Evolutionary conservation across 2,113 vertebrate species (phyloP).

Genomic region (Arothron firmamentum): DNA sequence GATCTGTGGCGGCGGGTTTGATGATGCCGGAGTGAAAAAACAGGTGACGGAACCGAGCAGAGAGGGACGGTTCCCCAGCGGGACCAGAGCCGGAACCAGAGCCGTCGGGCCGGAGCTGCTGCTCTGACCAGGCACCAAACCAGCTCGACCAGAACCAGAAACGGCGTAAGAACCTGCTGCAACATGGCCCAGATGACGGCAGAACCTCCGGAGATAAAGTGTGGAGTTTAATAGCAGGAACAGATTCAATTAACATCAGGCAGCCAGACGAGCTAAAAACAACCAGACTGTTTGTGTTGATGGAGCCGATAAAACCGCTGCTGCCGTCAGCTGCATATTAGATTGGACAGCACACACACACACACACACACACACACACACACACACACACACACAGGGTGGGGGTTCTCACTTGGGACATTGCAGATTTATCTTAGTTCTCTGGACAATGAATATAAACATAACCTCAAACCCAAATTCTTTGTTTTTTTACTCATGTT

Average conservation of each 20-base stretch:
- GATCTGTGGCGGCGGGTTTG: no score
- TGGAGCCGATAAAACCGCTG: slow-evolving; percentile 3
- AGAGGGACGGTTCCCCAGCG: not conserved
- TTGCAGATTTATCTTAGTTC: not conserved
- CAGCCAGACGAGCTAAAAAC: not conserved
- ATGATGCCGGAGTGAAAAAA: no score
- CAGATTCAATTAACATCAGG: not conserved
- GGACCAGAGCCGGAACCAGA: no score
- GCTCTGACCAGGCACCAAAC: not conserved
- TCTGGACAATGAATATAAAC: not conserved
- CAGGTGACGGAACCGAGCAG: no score
- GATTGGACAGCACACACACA: not conserved
- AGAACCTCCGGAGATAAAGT: no score
- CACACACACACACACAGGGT: no score
- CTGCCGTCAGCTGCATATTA: not conserved
- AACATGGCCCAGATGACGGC: no score
- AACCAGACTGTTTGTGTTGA: not conserved
- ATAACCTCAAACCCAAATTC: no score
- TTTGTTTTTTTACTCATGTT: no score
- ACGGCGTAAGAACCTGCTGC: no score
- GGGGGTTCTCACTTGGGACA: no score
- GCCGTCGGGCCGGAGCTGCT: no score
- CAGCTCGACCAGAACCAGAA: not conserved
- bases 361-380: not conserved
- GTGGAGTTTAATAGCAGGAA: not conserved